These are phyloP conservation scores for Tanypteryx hageni DNA, from an alignment of 2,888 invertebrate species.

Conservation along the genomic window DNA sequence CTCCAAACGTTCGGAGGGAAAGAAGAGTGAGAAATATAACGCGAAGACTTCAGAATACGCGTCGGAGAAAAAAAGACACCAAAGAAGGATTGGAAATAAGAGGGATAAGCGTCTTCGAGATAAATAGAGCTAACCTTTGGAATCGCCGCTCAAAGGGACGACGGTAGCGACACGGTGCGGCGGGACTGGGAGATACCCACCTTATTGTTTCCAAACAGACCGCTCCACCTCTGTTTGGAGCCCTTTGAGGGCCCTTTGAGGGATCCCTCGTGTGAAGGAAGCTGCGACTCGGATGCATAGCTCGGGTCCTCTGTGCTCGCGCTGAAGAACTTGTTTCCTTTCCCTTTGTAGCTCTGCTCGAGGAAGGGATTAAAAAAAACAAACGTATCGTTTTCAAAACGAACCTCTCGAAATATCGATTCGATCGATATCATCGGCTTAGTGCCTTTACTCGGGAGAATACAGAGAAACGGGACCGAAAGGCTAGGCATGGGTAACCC, in stretches of 20 bases:
- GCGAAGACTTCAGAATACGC: background rate
- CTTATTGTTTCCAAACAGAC: slow-evolving; percentile 83
- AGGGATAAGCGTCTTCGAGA: too few species aligned
- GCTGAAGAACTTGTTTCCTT: slow-evolving; percentile 76
- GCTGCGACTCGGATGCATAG: slow-evolving; percentile 72
- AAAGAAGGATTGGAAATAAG: too few species aligned
- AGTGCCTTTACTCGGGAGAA: too few species aligned
- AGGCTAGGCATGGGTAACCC: too few species aligned
- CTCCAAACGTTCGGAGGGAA: background rate
- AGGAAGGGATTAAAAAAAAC: background rate
- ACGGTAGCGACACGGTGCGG: too few species aligned
- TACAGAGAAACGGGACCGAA: too few species aligned
- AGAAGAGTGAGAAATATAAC: background rate
- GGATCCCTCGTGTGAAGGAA: slow-evolving; percentile 70
- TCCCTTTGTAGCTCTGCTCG: slow-evolving; percentile 74
- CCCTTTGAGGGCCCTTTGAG: slow-evolving; percentile 73
- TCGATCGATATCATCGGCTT: too few species aligned
- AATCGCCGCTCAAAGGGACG: too few species aligned
- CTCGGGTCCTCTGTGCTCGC: slow-evolving; percentile 77
- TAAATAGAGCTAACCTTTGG: too few species aligned
- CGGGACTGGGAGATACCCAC: slow-evolving; percentile 70
- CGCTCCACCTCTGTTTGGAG: slow-evolving; percentile 84
- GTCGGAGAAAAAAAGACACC: too few species aligned
- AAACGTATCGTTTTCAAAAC: too few species aligned
- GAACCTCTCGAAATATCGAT: too few species aligned